A percentile compares a stretch with the other conserved stretches of the same genome.
phyloP scores from a whole-genome alignment of 2,888 invertebrate genomes.

The Ichneumon xanthorius region DNA sequence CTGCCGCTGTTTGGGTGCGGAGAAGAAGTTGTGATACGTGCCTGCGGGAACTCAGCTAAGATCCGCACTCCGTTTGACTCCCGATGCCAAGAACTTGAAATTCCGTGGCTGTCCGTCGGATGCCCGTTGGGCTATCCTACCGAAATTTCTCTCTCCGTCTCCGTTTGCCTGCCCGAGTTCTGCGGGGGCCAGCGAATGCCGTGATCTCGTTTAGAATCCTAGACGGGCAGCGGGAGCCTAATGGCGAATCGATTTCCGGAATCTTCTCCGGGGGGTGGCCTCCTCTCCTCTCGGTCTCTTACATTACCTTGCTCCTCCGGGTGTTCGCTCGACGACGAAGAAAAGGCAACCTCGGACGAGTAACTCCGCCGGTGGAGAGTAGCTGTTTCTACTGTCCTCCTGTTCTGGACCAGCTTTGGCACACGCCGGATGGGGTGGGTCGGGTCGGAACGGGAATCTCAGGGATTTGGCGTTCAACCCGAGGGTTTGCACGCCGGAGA shows the following conservation, averaged over 20 bases:
- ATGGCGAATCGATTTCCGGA: constrained; percentile 74
- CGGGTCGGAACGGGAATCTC: constrained; percentile 34
- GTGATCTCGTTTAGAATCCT: constrained; percentile 49
- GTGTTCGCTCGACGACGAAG: constrained; percentile 30
- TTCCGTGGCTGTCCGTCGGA: constrained; percentile 56
- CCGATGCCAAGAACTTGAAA: constrained; percentile 67
- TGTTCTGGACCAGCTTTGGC: neutral
- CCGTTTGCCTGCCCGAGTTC: neutral
- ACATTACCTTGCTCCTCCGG: constrained; percentile 33
- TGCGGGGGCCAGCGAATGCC: constrained; percentile 26
- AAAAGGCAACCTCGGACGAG: constrained; percentile 11
- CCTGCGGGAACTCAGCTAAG: constrained; percentile 17
- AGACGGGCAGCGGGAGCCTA: constrained; percentile 43
- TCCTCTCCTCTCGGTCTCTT: constrained; percentile 26
- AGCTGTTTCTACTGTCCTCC: constrained; percentile 32
- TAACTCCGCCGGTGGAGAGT: neutral
- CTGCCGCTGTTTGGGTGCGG: neutral
- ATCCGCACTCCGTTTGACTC: constrained; percentile 14
- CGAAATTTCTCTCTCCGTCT: constrained; percentile 47
- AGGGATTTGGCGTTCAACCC: constrained; percentile 42
- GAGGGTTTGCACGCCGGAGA: constrained; percentile 1
- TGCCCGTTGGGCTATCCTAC: constrained; percentile 53
- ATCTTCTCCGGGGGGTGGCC: constrained; percentile 64
- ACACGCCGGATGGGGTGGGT: neutral
- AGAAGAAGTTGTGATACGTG: constrained; percentile 55